Percentiles rank a stretch among this genome's conserved stretches.
Evolutionary conservation across 2,888 invertebrate species (phyloP).

Genomic region (Heteromurus nitidus): DNA sequence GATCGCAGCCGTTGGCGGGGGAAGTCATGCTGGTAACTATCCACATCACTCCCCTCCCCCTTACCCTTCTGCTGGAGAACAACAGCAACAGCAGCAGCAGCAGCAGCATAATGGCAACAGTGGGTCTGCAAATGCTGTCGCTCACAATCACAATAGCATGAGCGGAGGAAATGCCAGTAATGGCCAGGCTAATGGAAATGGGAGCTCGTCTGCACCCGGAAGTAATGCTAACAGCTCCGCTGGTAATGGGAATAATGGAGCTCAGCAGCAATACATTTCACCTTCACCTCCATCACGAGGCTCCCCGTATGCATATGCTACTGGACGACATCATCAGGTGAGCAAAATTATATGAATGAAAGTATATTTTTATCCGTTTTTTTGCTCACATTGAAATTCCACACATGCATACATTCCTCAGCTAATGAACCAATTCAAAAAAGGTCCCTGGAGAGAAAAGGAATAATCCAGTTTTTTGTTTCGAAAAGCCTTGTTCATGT

Average conservation of each 20-base stretch:
- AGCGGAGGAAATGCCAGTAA: conserved; percentile 34
- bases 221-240: conserved; percentile 29
- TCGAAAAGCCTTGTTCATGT: too few species aligned
- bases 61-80: conserved; percentile 61
- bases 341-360: too few species aligned
- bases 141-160: conserved; percentile 18
- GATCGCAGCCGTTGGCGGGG: conserved; percentile 64
- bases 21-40: conserved; percentile 57
- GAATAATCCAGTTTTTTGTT: too few species aligned
- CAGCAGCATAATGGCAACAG: background rate
- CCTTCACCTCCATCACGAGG: conserved; percentile 60
- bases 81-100: conserved; percentile 17
- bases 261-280: conserved; percentile 46
- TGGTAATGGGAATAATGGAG: conserved; percentile 37
- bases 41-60: conserved; percentile 71
- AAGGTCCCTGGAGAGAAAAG: too few species aligned
- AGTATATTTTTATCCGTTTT: too few species aligned
- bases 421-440: too few species aligned
- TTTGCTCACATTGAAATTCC: too few species aligned
- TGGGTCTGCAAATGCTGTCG: conserved; percentile 12
- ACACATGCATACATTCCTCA: too few species aligned
- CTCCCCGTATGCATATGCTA: conserved; percentile 58
- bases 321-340: conserved; percentile 58
- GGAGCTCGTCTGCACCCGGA: too few species aligned
- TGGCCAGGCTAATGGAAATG: conserved; percentile 12